phyloP scores from a whole-genome alignment of 2,888 invertebrate genomes.

The Harmothoe impar region DNA sequence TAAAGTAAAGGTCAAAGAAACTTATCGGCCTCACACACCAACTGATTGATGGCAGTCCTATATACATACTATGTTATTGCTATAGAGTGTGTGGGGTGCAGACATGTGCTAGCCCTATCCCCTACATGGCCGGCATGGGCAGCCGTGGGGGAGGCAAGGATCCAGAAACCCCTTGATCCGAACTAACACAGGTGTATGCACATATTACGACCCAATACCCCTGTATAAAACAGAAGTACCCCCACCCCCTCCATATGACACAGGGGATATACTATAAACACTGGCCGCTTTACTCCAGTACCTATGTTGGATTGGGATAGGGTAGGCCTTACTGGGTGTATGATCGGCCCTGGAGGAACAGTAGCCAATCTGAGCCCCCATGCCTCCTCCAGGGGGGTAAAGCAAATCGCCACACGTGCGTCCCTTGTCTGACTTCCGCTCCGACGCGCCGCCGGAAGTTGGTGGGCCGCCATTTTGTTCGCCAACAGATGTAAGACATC shows the following conservation, averaged over 20 bases:
- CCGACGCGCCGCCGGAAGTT: conserved; percentile 42
- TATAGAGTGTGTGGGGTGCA: too few species aligned
- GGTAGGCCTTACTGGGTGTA: conserved; percentile 6
- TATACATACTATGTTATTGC: too few species aligned
- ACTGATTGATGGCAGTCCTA: too few species aligned
- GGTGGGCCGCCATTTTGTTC: conserved; percentile 41
- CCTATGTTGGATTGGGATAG: conserved; percentile 11
- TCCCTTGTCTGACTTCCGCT: conserved; percentile 58
- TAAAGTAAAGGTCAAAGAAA: too few species aligned
- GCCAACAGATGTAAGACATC: conserved; percentile 60
- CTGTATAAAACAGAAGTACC: neutral
- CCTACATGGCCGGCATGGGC: too few species aligned
- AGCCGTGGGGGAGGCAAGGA: neutral
- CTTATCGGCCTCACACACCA: too few species aligned
- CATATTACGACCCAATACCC: neutral
- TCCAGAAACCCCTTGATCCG: neutral
- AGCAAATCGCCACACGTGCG: conserved; percentile 55
- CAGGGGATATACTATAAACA: neutral
- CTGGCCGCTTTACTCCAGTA: neutral
- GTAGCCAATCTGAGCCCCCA: neutral
- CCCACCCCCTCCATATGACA: neutral
- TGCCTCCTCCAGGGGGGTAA: conserved; percentile 44
- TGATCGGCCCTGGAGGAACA: neutral
- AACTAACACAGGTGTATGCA: neutral
- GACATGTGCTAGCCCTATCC: too few species aligned